Conservation (phyloP, 2,797 vertebrate species). For the Macroramphosus scolopax region DNA sequence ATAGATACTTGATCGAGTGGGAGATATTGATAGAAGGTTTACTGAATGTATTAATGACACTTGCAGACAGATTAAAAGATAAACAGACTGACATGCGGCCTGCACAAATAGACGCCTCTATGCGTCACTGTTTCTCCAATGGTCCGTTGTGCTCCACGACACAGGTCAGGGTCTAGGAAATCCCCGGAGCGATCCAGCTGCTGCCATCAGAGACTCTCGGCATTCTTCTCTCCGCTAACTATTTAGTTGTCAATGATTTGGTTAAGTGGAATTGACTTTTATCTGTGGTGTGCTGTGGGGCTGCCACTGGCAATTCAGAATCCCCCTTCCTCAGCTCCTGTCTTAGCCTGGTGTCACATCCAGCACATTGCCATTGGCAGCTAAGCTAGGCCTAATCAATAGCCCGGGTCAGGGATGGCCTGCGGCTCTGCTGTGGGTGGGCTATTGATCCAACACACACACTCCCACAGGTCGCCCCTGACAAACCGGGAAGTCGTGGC, state of each 20-base stretch:
- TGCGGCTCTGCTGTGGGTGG: constrained; percentile 81
- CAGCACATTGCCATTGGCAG: constrained; percentile 90
- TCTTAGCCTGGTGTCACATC: constrained; percentile 84
- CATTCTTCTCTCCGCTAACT: constrained; percentile 91
- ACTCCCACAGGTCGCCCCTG: constrained; percentile 85
- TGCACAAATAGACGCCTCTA: constrained; percentile 25
- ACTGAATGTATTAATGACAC: constrained; percentile 10
- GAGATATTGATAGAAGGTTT: constrained; percentile 8
- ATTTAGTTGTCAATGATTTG: constrained; percentile 97
- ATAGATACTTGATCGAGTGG: constrained; percentile 8
- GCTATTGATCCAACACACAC: constrained; percentile 88
- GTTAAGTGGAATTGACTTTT: constrained; percentile 99
- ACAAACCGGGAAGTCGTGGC: constrained; percentile 67
- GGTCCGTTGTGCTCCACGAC: constrained; percentile 49
- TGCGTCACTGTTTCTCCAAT: constrained; percentile 48
- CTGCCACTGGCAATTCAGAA: constrained; percentile 88
- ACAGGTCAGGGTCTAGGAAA: constrained; percentile 65
- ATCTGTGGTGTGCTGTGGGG: constrained; percentile 82
- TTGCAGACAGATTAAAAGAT: constrained; percentile 28
- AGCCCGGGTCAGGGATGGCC: constrained; percentile 86
- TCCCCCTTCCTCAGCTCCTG: constrained; percentile 79
- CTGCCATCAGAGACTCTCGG: constrained; percentile 69
- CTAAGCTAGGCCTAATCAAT: constrained; percentile 90
- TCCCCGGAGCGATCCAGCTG: constrained; percentile 68
- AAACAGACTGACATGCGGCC: constrained; percentile 28